Evolutionary conservation across 2,113 vertebrate genomes (phyloP).

Genomic region (Danionella cerebrum): DNA sequence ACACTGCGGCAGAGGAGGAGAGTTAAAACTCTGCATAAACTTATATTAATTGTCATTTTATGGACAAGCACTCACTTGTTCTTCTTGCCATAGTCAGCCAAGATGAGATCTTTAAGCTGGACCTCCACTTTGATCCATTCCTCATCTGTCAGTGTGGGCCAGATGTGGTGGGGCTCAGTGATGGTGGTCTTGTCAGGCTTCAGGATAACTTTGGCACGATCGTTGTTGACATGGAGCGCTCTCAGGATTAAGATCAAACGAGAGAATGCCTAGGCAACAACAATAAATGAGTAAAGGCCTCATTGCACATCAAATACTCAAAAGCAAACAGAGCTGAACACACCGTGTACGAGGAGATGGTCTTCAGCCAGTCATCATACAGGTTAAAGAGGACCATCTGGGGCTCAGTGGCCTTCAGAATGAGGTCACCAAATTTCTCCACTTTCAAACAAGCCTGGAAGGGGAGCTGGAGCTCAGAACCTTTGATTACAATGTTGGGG

Average conservation of each 20-base stretch:
- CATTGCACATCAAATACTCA: neutral
- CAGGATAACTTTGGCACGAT: conserved; percentile 94
- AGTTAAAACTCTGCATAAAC: neutral
- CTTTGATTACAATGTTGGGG: conserved; percentile 99
- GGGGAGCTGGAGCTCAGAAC: conserved; percentile 93
- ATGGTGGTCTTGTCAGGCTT: conserved; percentile 98
- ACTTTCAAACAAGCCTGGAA: conserved; percentile 99
- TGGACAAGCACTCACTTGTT: conserved; percentile 80
- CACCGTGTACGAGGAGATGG: conserved; percentile 98
- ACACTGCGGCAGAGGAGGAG: conserved; percentile 66
- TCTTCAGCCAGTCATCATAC: conserved; percentile 99
- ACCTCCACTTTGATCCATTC: conserved; percentile 99
- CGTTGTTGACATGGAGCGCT: conserved; percentile 93
- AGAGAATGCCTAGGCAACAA: conserved; percentile 83
- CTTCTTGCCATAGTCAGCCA: conserved; percentile 98
- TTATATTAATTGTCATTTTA: neutral
- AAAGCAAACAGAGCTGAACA: conserved; percentile 9
- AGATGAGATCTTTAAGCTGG: conserved; percentile 94
- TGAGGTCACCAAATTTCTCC: conserved; percentile 97
- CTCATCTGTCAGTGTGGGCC: conserved; percentile 96
- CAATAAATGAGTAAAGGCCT: neutral
- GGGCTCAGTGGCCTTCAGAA: conserved; percentile 96
- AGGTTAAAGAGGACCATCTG: conserved; percentile 99
- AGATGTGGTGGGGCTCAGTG: conserved; percentile 96
- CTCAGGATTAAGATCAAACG: conserved; percentile 95